Evolutionary conservation across 2,797 vertebrate genomes (phyloP), one percentile per base, ranked within the genome.

Genomic region (Octomys mimax): DNA sequence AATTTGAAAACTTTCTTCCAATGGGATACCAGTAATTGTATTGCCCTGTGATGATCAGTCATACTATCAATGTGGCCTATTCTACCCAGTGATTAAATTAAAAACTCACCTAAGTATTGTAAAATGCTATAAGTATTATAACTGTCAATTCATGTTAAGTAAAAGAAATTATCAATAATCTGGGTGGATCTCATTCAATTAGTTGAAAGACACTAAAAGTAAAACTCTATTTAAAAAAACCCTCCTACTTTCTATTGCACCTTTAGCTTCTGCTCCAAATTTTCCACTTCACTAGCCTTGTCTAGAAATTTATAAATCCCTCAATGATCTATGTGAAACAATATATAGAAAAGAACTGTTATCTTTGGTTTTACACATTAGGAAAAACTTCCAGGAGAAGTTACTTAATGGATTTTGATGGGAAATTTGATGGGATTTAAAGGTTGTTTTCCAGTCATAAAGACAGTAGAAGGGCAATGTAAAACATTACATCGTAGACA

Each of bases 381-480:
- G 42, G 26, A 46, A 75, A 86, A 87, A 33, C 33, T 86, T 91
- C 46, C 28, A 89, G 31, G 33, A 81, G 49, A 88, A 22, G 1
- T 86, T 66, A 64, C 13, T 54, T 86, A 18, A 42, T 42, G 42
- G 42, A 42, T 42, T 42, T 42, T 42, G 42, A 42, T 42, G 5
- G 42, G 42, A 49, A 79, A 94, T 24, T 75, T 94, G 52, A 64
- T 80, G 46, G 26, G 3, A 79, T 92, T 64, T 88, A 83, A 91
- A 83, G n/a, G 7, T 66, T 92, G 8, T 33, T 71, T 86, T 93
- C 64, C 39, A 79, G 28, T 14, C 16, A 87, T 31, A 95, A 91
- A 94, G 61, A 92, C 91, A 39, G 11, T 73, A 88, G n/a, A 83
- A 94, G 6, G 57, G 59, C 57, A 85, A 78, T 85, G 87, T 62